Percentiles rank a stretch among this genome's conserved stretches.
These are phyloP conservation scores for Propithecus perrieri DNA, from an alignment of 2,797 vertebrate genomes.

Conservation along the genomic window DNA sequence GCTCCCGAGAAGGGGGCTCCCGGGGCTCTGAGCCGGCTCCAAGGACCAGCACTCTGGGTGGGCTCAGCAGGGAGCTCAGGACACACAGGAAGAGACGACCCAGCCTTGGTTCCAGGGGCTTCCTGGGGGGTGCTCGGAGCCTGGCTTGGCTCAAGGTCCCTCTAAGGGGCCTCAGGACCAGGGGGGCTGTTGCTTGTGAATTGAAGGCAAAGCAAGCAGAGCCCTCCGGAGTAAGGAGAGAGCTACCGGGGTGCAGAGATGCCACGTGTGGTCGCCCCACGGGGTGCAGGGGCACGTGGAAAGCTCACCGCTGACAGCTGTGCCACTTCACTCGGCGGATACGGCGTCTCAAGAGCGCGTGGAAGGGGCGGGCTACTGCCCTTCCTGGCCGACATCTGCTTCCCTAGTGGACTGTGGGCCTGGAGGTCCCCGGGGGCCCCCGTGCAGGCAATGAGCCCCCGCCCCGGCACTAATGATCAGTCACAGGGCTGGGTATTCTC, in stretches of 20 bases:
- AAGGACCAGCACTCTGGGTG: neutral
- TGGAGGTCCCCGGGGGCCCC: neutral
- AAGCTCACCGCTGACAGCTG: neutral
- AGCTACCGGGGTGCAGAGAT: neutral
- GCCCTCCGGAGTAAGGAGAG: accelerated
- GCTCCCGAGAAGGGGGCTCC: neutral
- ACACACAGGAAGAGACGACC: accelerated
- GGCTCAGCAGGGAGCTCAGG: accelerated
- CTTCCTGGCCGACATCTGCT: neutral
- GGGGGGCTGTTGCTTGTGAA: too few relatives aligned
- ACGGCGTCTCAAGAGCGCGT: accelerated
- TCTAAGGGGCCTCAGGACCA: neutral
- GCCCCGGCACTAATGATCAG: accelerated
- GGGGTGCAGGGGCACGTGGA: accelerated
- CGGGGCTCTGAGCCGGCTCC: neutral
- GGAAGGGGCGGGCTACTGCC: neutral
- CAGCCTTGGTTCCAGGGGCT: accelerated
- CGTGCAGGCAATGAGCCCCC: neutral
- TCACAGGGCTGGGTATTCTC: neutral
- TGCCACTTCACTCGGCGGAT: neutral
- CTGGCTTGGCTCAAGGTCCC: neutral
- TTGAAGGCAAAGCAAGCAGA: too few relatives aligned
- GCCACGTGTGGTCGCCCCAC: accelerated
- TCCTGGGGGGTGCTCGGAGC: neutral
- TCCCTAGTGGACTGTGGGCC: neutral